Base-by-base conservation (phyloP, 2,888 invertebrate genomes). In the Neria commutata region DNA sequence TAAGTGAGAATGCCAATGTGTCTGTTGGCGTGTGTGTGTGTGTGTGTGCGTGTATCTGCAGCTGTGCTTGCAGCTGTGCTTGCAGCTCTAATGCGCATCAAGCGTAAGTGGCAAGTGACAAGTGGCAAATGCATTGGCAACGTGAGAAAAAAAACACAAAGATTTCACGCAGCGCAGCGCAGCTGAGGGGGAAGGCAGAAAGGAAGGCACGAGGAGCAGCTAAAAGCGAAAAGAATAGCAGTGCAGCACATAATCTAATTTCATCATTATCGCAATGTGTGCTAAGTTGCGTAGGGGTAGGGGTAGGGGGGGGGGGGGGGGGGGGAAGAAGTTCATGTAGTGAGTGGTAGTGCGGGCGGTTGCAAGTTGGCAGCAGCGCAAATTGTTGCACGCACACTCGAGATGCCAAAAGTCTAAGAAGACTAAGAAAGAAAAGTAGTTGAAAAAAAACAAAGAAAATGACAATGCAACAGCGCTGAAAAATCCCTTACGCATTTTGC, bases 191-290 rank as follows among this genome's bases (percentile, higher is more conserved):
- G 29, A 23, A 10, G 17, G 37, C 52, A 55, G 45, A 17, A 69
- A 68, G 68, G 71, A 66, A 73, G 67, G 70, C 67, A 74, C 71
- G 65, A 65, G 68, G 67, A 69, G 72, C 71, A 72, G n/a, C n/a
- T n/a, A n/a, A n/a, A n/a, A n/a, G n/a, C n/a, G n/a, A n/a, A n/a
- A n/a, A n/a, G n/a, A n/a, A n/a, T n/a, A n/a, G n/a, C n/a, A n/a
- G n/a, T n/a, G n/a, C n/a, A n/a, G n/a, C 67, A 73, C 61, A 74
- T 71, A 75, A 74, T 74, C 76, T 75, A 77, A 76, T 76, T 75
- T 76, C 69, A 74, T 77, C 76, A 75, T 76, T 76, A 77, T 75
- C 76, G 68, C 75, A 74, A 75, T 77, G 73, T 76, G 75, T 71
- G 67, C 72, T 71, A 76, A 77, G 75, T 75, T 77, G 69, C 75